phyloP scores from a whole-genome alignment of 2,888 invertebrate genomes.

The Horisme vitalbata region DNA sequence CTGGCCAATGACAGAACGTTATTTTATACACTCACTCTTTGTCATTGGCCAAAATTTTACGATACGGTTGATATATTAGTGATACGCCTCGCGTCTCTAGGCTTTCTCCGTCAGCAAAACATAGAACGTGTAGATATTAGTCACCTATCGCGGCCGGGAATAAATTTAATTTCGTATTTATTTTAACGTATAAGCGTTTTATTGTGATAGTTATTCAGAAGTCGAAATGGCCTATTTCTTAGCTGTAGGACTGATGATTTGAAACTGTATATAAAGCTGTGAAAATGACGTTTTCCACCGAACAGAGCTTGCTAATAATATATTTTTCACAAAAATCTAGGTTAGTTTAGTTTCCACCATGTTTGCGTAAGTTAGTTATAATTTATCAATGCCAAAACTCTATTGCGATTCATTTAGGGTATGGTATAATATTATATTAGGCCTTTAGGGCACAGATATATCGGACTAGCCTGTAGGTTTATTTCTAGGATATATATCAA shows the following conservation, averaged over 20 bases:
- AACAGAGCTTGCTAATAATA: conserved; percentile 39
- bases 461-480: conserved; percentile 20
- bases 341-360: conserved; percentile 12
- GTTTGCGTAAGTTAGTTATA: conserved; percentile 10
- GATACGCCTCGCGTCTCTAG: too few species aligned
- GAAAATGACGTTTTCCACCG: conserved; percentile 39
- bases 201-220: conserved; percentile 14
- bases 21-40: too few species aligned
- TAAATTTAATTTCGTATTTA: conserved; percentile 21
- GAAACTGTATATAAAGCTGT: conserved; percentile 25
- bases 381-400: conserved; percentile 16
- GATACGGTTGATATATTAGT: too few species aligned
- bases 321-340: conserved; percentile 27
- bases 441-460: conserved; percentile 2
- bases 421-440: neutral
- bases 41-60: too few species aligned
- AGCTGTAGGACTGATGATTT: conserved; percentile 1
- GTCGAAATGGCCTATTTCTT: neutral
- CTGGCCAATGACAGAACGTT: too few species aligned
- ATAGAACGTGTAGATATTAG: conserved; percentile 4
- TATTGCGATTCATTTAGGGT: neutral
- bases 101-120: neutral
- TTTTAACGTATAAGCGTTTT: conserved; percentile 17
- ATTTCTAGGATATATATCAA: conserved; percentile 4
- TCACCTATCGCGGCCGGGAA: conserved; percentile 16